A percentile compares a stretch with the other conserved stretches of the same genome.
phyloP scores from a whole-genome alignment of 2,888 invertebrate genomes.

The Epinotia nisella region DNA sequence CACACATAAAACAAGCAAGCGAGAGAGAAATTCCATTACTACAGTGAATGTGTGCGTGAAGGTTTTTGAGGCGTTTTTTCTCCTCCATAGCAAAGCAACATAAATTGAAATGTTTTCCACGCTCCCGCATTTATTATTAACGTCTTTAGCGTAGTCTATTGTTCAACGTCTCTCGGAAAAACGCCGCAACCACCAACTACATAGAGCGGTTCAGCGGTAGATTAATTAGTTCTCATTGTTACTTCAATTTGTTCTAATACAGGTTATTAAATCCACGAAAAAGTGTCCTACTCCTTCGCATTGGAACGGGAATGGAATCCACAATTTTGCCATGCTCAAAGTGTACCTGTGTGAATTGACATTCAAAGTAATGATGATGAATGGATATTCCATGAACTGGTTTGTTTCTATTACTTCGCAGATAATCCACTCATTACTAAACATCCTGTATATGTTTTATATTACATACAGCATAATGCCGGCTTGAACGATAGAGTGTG shows the following conservation, averaged over 20 bases:
- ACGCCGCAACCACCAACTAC: conserved; percentile 16
- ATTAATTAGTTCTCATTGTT: conserved; percentile 8
- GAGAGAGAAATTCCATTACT: conserved; percentile 24
- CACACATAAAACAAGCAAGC: conserved; percentile 16
- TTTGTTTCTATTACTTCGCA: no score
- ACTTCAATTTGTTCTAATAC: conserved; percentile 17
- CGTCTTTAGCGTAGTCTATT: conserved; percentile 43
- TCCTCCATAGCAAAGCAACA: conserved; percentile 38
- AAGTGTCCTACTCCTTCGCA: neutral
- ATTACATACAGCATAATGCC: no score
- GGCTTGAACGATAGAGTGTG: no score
- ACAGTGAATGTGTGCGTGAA: neutral
- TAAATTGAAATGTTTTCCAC: conserved; percentile 45
- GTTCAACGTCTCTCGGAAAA: conserved; percentile 30
- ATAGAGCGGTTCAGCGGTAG: conserved; percentile 14
- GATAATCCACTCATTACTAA: no score
- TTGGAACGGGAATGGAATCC: no score
- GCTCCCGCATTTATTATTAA: conserved; percentile 43
- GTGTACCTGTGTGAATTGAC: no score
- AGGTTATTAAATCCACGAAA: neutral
- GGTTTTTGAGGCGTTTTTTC: conserved; percentile 27
- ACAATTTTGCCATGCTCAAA: no score
- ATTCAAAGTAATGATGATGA: no score
- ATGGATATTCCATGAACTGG: no score
- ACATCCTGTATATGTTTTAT: no score